Percentiles rank a stretch among this genome's conserved stretches.
Conservation (phyloP, 2,113 vertebrate genomes). For the Scopus umbretta region DNA sequence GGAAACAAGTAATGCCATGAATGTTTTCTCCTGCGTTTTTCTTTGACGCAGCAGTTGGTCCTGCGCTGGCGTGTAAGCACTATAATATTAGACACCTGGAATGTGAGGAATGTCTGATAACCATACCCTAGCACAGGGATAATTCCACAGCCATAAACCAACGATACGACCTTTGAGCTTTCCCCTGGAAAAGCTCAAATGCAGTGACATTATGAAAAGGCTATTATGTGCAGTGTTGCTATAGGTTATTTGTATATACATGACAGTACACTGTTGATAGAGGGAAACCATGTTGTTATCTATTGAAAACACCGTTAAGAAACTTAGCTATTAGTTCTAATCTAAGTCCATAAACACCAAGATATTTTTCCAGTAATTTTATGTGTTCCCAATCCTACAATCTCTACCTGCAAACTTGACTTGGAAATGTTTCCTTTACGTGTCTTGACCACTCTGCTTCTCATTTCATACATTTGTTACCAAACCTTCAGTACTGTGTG, state of each 20-base stretch:
- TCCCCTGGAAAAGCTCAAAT: neutral
- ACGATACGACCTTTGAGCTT: conserved; percentile 70
- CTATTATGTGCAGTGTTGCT: neutral
- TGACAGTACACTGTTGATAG: neutral
- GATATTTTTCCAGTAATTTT: neutral
- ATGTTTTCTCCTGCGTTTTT: conserved; percentile 5
- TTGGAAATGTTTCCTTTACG: neutral
- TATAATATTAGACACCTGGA: conserved; percentile 75
- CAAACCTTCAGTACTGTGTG: neutral
- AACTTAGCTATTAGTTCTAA: neutral
- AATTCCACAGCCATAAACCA: conserved; percentile 69
- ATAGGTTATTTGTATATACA: neutral
- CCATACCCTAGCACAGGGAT: conserved; percentile 54
- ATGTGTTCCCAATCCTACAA: neutral
- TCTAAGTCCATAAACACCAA: neutral
- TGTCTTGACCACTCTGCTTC: neutral
- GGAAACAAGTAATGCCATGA: neutral
- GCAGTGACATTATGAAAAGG: conserved; percentile 51
- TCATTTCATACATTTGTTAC: neutral
- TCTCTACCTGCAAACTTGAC: neutral
- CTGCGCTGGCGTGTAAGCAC: conserved; percentile 24
- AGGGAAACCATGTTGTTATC: neutral
- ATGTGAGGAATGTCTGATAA: conserved; percentile 80
- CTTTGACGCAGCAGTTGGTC: conserved; percentile 21
- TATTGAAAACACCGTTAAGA: neutral